Evolutionary conservation across 2,113 vertebrate species (phyloP), one percentile per base, ranked within the genome.

Genomic region (Corydoras maculifer): DNA sequence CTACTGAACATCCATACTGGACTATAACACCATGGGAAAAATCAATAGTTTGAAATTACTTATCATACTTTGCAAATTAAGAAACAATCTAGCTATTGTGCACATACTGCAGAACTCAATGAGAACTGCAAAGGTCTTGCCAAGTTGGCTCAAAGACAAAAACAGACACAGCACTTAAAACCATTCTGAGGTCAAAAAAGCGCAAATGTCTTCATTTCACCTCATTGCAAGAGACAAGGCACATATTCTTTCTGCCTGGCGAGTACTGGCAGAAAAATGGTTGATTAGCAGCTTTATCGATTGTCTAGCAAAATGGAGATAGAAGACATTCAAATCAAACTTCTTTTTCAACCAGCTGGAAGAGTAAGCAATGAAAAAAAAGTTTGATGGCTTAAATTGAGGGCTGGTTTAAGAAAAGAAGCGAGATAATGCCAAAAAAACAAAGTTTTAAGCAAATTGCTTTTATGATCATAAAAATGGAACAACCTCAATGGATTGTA

Each of bases 231-330:
- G n/a, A 67, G 31, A 73, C 65, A 54, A 30, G 10, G 12, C 13
- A 43, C 14, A 43, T 60, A 59, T 58, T 50, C 55, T 18, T 35
- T 68, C 30, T 61, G 11, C 31, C 58, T 54, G 58, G 43, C 58
- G 32, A 29, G 58, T 61, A 12, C 8, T 61, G 72, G 49, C 64
- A 66, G 63, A 29, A 60, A 66, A 65, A 66, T 31, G 50, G 50
- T 48, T 43, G 72, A 15, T 73, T 73, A 62, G 31, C 49, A 59
- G 48, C 43, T 51, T 31, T 31, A 59, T 66, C 29, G 57, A 73
- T 73, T 31, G 57, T 13, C 58, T 54, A 35, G 29, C 49, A 61
- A 73, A 73, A 53, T 67, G 49, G 51, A 72, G 62, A 72, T 65
- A 30, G 6, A 58, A 65, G 62, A 63, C 61, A 30, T 63, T 63